These are phyloP conservation scores for Entomobrya proxima DNA, from an alignment of 2,888 invertebrate genomes.

Conservation along the genomic window DNA sequence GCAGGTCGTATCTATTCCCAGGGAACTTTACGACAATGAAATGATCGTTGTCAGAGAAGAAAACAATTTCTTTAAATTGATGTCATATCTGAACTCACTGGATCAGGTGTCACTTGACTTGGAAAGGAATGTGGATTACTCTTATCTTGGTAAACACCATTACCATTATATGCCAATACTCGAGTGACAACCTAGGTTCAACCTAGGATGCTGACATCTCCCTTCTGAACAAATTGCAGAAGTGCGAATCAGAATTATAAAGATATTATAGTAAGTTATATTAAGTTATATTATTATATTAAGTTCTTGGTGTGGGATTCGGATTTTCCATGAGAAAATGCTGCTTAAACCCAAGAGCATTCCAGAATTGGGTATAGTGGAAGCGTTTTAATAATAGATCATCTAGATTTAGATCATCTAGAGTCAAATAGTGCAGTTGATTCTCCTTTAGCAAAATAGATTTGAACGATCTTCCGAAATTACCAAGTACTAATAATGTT, in stretches of 20 bases:
- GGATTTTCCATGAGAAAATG: too few species aligned
- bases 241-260: background rate
- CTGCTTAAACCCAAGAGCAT: too few species aligned
- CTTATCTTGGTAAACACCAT: background rate
- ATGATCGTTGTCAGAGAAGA: background rate
- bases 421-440: too few species aligned
- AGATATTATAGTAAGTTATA: too few species aligned
- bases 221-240: background rate
- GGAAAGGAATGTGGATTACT: conserved; percentile 37
- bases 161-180: background rate
- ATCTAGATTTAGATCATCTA: too few species aligned
- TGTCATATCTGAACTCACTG: background rate
- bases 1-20: background rate
- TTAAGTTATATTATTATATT: too few species aligned
- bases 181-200: conserved; percentile 30
- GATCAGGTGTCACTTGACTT: background rate
- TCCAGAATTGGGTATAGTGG: too few species aligned
- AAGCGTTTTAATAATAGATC: too few species aligned
- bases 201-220: background rate
- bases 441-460: too few species aligned
- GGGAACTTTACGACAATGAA: background rate
- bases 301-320: too few species aligned
- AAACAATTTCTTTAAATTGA: conserved; percentile 8
- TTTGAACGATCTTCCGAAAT: too few species aligned
- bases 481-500: too few species aligned